Evolutionary conservation across 2,113 vertebrate genomes (phyloP).

Genomic region (Peromyscus californicus): DNA sequence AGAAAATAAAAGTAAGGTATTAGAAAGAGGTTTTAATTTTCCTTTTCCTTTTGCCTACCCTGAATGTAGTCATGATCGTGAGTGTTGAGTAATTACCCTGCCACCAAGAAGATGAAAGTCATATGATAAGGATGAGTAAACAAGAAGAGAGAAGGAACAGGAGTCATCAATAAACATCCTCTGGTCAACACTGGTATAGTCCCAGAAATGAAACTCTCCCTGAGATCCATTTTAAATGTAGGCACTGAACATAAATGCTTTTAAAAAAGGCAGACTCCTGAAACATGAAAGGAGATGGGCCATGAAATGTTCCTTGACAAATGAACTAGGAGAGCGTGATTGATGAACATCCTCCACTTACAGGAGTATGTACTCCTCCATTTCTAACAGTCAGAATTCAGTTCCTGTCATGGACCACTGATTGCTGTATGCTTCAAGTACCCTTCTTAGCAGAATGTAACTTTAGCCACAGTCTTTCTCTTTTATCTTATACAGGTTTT

Average conservation of each 20-base stretch:
- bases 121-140: not conserved
- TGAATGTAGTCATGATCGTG: not conserved
- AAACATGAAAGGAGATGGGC: constrained; percentile 17
- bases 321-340: not conserved
- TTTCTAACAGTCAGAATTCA: not conserved
- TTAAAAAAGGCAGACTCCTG: not conserved
- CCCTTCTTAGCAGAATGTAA: not conserved
- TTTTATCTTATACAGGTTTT: not conserved
- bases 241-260: not conserved
- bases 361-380: not conserved
- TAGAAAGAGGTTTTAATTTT: not conserved
- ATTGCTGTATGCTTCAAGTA: not conserved
- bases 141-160: not conserved
- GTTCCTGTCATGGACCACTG: not conserved
- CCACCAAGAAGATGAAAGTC: not conserved
- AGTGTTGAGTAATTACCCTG: not conserved
- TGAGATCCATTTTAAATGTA: not conserved
- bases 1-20: not conserved
- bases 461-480: not conserved
- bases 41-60: not conserved
- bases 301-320: not conserved
- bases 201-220: not conserved
- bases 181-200: not conserved
- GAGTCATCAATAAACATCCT: not conserved
- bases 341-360: not conserved